Conservation (phyloP, 2,797 vertebrate genomes). For the Lutjanus campechanus region DNA sequence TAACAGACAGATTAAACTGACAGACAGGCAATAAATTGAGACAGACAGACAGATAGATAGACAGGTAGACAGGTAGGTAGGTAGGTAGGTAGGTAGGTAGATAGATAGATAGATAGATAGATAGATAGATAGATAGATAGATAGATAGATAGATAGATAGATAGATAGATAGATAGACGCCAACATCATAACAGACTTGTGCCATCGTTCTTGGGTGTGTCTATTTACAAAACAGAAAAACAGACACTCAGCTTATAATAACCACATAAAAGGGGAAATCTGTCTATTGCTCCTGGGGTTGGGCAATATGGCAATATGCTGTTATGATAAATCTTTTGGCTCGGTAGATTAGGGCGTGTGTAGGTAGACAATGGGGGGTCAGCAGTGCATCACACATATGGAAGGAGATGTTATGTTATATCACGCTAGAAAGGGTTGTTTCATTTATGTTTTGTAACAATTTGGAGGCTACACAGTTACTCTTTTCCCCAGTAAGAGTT, state of each 20-base stretch:
- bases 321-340: not conserved
- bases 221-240: slow-evolving; percentile 46
- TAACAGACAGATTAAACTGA: slow-evolving; percentile 54
- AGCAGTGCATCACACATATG: too few species aligned
- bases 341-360: not conserved
- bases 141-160: slow-evolving; percentile 3
- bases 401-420: not conserved
- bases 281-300: slow-evolving; percentile 1
- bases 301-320: not conserved
- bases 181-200: slow-evolving; percentile 25
- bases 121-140: slow-evolving; percentile 22
- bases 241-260: slow-evolving; percentile 16
- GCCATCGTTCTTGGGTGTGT: slow-evolving; percentile 24
- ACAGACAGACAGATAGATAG: slow-evolving; percentile 22
- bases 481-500: too few species aligned
- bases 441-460: not conserved
- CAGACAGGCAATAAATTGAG: slow-evolving; percentile 25
- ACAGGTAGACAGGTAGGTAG: slow-evolving; percentile 18
- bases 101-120: slow-evolving; percentile 7
- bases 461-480: too few species aligned
- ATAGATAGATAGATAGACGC: slow-evolving; percentile 26
- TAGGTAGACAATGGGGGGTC: not conserved
- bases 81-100: slow-evolving; percentile 5
- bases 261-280: slow-evolving; percentile 8
- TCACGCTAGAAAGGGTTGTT: not conserved